These are phyloP conservation scores for Crocodylus rhombifer DNA, from an alignment of 2,797 vertebrate genomes.

Conservation along the genomic window DNA sequence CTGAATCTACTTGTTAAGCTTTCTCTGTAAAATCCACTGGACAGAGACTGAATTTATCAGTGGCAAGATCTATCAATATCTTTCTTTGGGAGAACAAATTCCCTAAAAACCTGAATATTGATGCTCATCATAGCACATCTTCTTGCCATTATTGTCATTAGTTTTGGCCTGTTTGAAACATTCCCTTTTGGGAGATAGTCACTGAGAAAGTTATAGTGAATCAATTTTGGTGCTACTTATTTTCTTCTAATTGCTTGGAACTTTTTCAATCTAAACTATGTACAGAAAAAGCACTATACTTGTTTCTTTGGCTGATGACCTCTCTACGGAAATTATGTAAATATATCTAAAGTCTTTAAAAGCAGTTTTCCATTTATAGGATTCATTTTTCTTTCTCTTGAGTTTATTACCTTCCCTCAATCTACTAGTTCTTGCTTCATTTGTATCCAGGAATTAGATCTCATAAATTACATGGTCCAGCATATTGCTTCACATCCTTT, in stretches of 20 bases:
- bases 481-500: neutral
- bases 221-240: neutral
- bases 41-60: neutral
- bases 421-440: slow-evolving; percentile 19
- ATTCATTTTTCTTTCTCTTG: slow-evolving; percentile 4
- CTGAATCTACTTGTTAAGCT: slow-evolving; percentile 12
- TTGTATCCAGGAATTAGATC: slow-evolving; percentile 20
- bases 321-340: neutral
- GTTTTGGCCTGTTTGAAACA: neutral
- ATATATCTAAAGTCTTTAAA: slow-evolving; percentile 1
- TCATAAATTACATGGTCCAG: slow-evolving; percentile 60
- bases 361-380: slow-evolving; percentile 20
- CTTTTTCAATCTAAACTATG: neutral
- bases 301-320: slow-evolving; percentile 6
- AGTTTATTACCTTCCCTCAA: neutral
- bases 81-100: neutral
- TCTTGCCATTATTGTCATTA: neutral
- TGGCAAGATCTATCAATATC: neutral
- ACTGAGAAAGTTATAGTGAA: neutral
- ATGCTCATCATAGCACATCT: neutral
- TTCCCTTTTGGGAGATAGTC: neutral
- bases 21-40: neutral
- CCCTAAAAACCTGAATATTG: neutral
- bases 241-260: neutral
- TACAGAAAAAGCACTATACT: neutral